Percentiles rank a stretch among this genome's conserved stretches.
phyloP scores from a whole-genome alignment of 2,888 invertebrate genomes.

The Microplitis manilae region DNA sequence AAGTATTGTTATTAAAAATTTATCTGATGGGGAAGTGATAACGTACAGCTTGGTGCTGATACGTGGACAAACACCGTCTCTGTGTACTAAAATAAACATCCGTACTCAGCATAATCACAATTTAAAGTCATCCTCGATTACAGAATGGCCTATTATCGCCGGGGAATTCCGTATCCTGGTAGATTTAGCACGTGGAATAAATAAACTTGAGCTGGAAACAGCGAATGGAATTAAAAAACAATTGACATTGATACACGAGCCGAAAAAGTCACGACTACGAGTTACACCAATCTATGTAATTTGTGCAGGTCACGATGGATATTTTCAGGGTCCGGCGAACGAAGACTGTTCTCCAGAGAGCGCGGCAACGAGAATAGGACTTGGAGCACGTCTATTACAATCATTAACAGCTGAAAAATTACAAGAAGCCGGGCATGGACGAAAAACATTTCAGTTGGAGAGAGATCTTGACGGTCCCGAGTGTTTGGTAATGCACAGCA shows the following conservation, averaged over 20 bases:
- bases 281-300: conserved; percentile 89
- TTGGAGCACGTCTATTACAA: conserved; percentile 87
- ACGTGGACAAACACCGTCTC: conserved; percentile 74
- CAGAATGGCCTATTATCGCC: conserved; percentile 78
- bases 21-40: conserved; percentile 77
- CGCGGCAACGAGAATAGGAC: conserved; percentile 82
- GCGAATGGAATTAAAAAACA: conserved; percentile 73
- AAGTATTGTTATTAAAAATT: conserved; percentile 73
- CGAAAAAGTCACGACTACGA: conserved; percentile 75
- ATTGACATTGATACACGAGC: conserved; percentile 75
- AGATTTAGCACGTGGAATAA: conserved; percentile 77
- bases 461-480: conserved; percentile 76
- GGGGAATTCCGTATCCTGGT: conserved; percentile 82
- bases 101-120: conserved; percentile 68
- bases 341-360: conserved; percentile 80
- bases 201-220: conserved; percentile 75
- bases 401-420: conserved; percentile 90
- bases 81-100: conserved; percentile 69
- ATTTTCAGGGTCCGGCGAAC: conserved; percentile 77
- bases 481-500: conserved; percentile 84
- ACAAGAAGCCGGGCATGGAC: conserved; percentile 82
- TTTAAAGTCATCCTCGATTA: conserved; percentile 52
- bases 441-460: conserved; percentile 88
- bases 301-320: conserved; percentile 85
- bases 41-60: conserved; percentile 77